Percentiles rank a stretch among this genome's conserved stretches.
phyloP scores from a whole-genome alignment of 2,888 invertebrate genomes.

The Rhagonycha lutea region DNA sequence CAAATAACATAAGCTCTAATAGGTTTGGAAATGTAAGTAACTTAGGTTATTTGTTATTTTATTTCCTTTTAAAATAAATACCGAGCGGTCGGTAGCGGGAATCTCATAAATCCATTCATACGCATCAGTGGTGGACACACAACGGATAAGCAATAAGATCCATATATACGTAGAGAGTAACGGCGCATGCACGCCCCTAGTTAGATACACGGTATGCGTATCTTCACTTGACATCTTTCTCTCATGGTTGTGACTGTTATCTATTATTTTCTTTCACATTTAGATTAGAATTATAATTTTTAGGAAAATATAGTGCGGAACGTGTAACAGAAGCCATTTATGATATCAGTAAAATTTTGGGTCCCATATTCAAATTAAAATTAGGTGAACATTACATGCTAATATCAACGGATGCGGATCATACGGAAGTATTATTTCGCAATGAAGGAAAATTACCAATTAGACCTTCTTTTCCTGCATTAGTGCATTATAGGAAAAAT shows the following conservation, averaged over 20 bases:
- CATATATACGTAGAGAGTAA: too few relatives aligned
- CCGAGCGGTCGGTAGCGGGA: too few relatives aligned
- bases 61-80: too few relatives aligned
- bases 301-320: conserved; percentile 44
- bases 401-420: conserved; percentile 57
- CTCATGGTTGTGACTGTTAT: neutral
- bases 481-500: conserved; percentile 56
- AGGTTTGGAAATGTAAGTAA: too few relatives aligned
- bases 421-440: conserved; percentile 55
- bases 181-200: too few relatives aligned
- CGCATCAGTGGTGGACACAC: too few relatives aligned
- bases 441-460: conserved; percentile 59
- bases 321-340: conserved; percentile 55
- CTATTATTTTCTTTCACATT: neutral
- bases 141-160: too few relatives aligned
- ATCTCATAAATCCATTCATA: too few relatives aligned
- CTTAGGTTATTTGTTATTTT: too few relatives aligned
- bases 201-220: neutral
- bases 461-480: conserved; percentile 59
- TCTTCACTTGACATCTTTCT: neutral
- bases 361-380: conserved; percentile 56
- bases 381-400: conserved; percentile 55
- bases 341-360: conserved; percentile 54
- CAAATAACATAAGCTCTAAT: neutral
- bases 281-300: conserved; percentile 11